Evolutionary conservation across 2,113 vertebrate species (phyloP), one percentile per base, ranked within the genome.

Genomic region (Brachyhypopomus occidentalis): DNA sequence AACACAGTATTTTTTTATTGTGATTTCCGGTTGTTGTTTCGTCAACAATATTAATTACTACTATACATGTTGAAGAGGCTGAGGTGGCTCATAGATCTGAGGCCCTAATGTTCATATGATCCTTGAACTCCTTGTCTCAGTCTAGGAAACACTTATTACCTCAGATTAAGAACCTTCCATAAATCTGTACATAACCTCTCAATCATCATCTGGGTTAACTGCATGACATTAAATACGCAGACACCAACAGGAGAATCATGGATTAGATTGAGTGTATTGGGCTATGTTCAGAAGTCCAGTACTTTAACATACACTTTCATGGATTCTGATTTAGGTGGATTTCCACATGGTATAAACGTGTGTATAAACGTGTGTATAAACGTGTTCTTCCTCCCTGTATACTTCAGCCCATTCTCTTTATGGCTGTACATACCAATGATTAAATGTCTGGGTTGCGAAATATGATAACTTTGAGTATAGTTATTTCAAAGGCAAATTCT

Each of bases 11-110:
- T 90, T 92, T 16, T 93, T 94, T 83, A 94, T 91, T 86, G 6
- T 75, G 63, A 94, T 93, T 56, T 93, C 93, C 0, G 93, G 94
- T 94, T 94, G 80, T 94, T 93, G 7, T 94, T 94, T 60, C 92
- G 75, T 94, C 94, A 38, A 94, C 83, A 4, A 94, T 55, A 0
- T 92, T 91, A 1, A 94, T 85, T 17, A 88, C 12, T 2, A 94
- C 89, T 30, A 60, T 90, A 81, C 94, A 94, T 34, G 75, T 85
- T 22, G 93, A 92, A 0, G 91, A 86, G 3, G 88, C 80, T 0
- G 93, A 88, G 83, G 90, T 87, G 0, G 73, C 62, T 4, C 93
- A 93, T 5, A 86, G 60, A 75, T 94, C 93, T 0, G 89, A 90
- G 2, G 94, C 93, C 72, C 82, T 85, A 60, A 94, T 88, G 20